These are phyloP conservation scores for Colletes collaris DNA, from an alignment of 2,888 invertebrate species.

Conservation along the genomic window DNA sequence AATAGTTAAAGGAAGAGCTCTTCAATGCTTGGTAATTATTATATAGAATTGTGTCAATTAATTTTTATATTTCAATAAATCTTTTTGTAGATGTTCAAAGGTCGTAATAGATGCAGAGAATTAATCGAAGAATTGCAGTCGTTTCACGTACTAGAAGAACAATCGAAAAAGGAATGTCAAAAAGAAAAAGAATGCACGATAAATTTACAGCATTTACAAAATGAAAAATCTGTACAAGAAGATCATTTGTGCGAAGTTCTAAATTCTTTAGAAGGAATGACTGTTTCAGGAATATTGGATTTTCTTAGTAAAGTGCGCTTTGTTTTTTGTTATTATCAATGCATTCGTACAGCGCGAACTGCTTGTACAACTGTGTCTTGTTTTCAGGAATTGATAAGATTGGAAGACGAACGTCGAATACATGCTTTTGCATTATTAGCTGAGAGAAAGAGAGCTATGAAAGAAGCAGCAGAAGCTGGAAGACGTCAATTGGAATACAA, in stretches of 20 bases:
- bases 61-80: conserved; percentile 18
- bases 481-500: conserved; percentile 90
- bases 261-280: conserved; percentile 88
- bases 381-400: conserved; percentile 87
- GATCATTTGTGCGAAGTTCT: conserved; percentile 86
- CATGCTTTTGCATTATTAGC: conserved; percentile 92
- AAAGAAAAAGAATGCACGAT: conserved; percentile 72
- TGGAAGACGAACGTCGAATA: conserved; percentile 90
- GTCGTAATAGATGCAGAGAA: conserved; percentile 88
- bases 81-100: conserved; percentile 87
- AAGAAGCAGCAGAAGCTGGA: conserved; percentile 93
- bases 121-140: conserved; percentile 89
- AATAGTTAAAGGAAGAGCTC: conserved; percentile 88
- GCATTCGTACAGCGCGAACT: background rate
- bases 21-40: conserved; percentile 87
- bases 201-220: conserved; percentile 58
- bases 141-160: conserved; percentile 86
- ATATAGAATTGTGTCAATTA: background rate
- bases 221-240: conserved; percentile 80
- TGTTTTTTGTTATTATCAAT: background rate
- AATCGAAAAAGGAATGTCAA: conserved; percentile 78
- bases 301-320: conserved; percentile 85
- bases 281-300: conserved; percentile 89
- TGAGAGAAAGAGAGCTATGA: conserved; percentile 89
- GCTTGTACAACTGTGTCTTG: background rate